Conservation (phyloP, 2,797 vertebrate genomes). For the Leptodactylus fallax region DNA sequence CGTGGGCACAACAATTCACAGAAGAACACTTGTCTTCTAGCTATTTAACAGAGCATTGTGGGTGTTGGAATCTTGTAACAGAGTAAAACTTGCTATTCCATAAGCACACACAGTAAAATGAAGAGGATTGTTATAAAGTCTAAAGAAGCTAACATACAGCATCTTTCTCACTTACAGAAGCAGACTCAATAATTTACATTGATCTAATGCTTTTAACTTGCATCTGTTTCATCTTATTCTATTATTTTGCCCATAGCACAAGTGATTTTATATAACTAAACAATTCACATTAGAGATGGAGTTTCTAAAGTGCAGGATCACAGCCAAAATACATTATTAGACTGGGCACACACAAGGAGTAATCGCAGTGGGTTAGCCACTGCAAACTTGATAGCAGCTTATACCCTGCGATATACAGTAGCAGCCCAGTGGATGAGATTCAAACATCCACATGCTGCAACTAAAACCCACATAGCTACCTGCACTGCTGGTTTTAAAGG, state of each 20-base stretch:
- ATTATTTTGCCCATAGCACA: background rate
- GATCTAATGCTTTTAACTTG: background rate
- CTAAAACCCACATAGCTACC: too few relatives aligned
- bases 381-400: too few relatives aligned
- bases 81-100: background rate
- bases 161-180: background rate
- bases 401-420: too few relatives aligned
- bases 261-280: background rate
- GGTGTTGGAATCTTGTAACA: slow-evolving; percentile 16
- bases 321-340: background rate
- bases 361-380: too few relatives aligned
- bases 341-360: too few relatives aligned
- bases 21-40: slow-evolving; percentile 18
- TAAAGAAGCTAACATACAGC: background rate
- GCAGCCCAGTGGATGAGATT: too few relatives aligned
- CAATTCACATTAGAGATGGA: background rate
- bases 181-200: background rate
- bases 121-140: background rate
- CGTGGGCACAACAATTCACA: slow-evolving; percentile 10
- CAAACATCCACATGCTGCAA: too few relatives aligned
- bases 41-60: background rate
- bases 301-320: background rate
- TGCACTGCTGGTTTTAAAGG: too few relatives aligned
- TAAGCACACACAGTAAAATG: background rate
- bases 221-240: background rate